phyloP scores from a whole-genome alignment of 2,888 invertebrate genomes.

The Margaritifera margaritifera region DNA sequence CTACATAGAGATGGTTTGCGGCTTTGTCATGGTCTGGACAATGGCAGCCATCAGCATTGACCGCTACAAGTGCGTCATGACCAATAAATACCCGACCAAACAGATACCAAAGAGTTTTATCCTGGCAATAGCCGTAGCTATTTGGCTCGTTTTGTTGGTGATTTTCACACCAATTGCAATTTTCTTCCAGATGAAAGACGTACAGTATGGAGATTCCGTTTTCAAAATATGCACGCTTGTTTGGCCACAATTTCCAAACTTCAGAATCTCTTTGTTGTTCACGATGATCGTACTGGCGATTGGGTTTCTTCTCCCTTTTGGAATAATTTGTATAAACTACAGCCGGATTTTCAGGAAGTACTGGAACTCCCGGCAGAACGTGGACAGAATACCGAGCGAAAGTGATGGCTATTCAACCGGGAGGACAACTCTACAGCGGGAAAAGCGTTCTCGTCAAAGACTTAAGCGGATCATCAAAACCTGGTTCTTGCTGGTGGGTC shows the following conservation, averaged over 20 bases:
- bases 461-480: slow-evolving; percentile 49
- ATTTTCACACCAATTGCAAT: slow-evolving; percentile 44
- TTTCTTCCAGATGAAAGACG: slow-evolving; percentile 45
- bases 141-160: slow-evolving; percentile 40
- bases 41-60: slow-evolving; percentile 61
- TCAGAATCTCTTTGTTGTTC: slow-evolving; percentile 40
- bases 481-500: slow-evolving; percentile 46
- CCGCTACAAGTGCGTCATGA: slow-evolving; percentile 49
- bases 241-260: slow-evolving; percentile 44
- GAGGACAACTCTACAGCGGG: not conserved
- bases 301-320: slow-evolving; percentile 47
- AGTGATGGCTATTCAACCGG: too few species aligned
- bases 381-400: too few species aligned
- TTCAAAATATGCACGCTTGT: slow-evolving; percentile 53
- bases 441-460: slow-evolving; percentile 19
- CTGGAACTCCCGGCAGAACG: slow-evolving; percentile 18
- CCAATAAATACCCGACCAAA: slow-evolving; percentile 14
- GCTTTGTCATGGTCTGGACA: slow-evolving; percentile 56
- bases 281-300: slow-evolving; percentile 26
- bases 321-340: slow-evolving; percentile 45
- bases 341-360: slow-evolving; percentile 46
- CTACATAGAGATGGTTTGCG: slow-evolving; percentile 49
- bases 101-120: slow-evolving; percentile 36
- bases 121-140: slow-evolving; percentile 29
- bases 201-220: slow-evolving; percentile 23